These are phyloP conservation scores for Steinernema hermaphroditum DNA, from an alignment of 2,888 invertebrate genomes.

Conservation along the genomic window DNA sequence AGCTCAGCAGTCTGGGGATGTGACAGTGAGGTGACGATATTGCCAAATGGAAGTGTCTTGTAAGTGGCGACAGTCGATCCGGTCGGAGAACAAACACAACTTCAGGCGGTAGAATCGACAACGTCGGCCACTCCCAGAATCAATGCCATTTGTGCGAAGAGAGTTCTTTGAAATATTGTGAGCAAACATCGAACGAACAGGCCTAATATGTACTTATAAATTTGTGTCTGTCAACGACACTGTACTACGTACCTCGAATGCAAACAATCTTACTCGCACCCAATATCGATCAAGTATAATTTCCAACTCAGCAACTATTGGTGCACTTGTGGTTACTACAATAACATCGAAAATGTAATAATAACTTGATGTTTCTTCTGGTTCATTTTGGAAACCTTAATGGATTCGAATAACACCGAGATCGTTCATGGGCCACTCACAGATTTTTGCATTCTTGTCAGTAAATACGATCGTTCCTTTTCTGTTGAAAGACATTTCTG, in stretches of 20 bases:
- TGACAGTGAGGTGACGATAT: background rate
- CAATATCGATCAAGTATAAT: background rate
- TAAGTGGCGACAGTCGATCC: conserved; percentile 23
- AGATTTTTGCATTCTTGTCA: too few species aligned
- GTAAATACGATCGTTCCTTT: too few species aligned
- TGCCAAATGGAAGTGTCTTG: conserved; percentile 9
- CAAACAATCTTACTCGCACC: background rate
- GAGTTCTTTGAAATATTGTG: conserved; percentile 24
- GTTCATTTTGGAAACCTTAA: too few species aligned
- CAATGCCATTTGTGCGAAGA: conserved; percentile 22
- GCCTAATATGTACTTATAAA: conserved; percentile 20
- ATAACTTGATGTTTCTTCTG: too few species aligned
- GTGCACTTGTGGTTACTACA: too few species aligned
- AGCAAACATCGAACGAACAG: conserved; percentile 6
- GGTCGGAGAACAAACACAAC: conserved; percentile 14
- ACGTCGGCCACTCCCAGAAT: background rate
- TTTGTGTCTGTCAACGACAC: background rate
- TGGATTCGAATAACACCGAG: too few species aligned
- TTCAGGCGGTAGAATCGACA: background rate
- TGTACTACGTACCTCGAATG: conserved; percentile 2
- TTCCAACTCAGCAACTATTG: too few species aligned
- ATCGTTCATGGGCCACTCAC: too few species aligned
- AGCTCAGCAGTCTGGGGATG: background rate
- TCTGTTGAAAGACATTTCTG: too few species aligned
- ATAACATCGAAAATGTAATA: too few species aligned